Evolutionary conservation across 2,113 vertebrate species (phyloP).

Genomic region (Clarias macrocephalus): DNA sequence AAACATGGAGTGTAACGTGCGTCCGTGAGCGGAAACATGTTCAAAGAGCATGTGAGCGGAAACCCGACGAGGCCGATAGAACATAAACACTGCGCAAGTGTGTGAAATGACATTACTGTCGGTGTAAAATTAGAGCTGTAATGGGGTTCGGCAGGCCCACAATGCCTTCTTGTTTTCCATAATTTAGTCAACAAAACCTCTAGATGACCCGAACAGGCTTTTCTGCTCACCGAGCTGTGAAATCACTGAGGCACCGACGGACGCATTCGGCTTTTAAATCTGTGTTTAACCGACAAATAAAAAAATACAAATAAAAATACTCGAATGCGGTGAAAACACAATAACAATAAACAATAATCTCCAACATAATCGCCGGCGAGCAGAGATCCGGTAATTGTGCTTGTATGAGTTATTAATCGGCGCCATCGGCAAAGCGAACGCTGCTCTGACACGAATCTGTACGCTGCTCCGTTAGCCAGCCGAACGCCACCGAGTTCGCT

Average conservation of each 20-base stretch:
- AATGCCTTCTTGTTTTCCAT: neutral
- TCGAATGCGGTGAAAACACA: neutral
- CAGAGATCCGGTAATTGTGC: neutral
- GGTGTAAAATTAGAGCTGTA: neutral
- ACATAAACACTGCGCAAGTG: neutral
- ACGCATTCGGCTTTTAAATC: neutral
- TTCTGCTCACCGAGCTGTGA: neutral
- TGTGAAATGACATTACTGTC: neutral
- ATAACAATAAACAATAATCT: neutral
- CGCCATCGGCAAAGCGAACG: conserved; percentile 62
- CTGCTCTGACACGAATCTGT: conserved; percentile 38
- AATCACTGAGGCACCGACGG: neutral
- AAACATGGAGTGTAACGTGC: neutral
- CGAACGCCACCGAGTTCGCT: conserved; percentile 32
- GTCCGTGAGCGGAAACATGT: neutral
- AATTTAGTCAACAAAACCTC: neutral
- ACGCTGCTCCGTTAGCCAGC: conserved; percentile 65
- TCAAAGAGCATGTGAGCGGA: neutral
- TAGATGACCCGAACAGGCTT: neutral
- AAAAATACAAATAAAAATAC: neutral
- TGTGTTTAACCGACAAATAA: neutral
- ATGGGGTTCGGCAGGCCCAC: neutral
- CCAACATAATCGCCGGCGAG: neutral
- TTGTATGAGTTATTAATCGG: conserved; percentile 59
- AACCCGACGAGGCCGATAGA: neutral